Evolutionary conservation across 2,888 invertebrate genomes (phyloP).

Genomic region (Amphipoea oculea): DNA sequence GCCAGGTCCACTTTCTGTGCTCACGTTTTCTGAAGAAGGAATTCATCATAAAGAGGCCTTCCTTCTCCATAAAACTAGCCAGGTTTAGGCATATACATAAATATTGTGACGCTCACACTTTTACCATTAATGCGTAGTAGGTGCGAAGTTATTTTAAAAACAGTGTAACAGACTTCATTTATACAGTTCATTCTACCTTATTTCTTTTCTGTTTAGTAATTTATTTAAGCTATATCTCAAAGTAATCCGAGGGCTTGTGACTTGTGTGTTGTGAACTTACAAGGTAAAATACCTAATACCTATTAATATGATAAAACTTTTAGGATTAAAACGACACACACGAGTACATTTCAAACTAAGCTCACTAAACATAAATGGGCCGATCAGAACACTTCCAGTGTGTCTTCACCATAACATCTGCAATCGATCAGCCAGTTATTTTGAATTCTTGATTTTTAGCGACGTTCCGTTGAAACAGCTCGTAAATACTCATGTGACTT

Average conservation of each 20-base stretch:
- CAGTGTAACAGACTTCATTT: not conserved
- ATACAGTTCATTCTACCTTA: not conserved
- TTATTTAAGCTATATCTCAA: not conserved
- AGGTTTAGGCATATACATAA: conserved; percentile 15
- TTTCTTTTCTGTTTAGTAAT: not conserved
- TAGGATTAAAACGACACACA: not conserved
- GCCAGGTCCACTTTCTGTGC: too few relatives aligned
- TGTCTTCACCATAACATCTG: not conserved
- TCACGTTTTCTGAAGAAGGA: too few relatives aligned
- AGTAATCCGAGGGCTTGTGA: not conserved
- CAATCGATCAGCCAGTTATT: conserved; percentile 65
- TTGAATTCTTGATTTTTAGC: conserved; percentile 51
- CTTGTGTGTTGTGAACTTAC: too few relatives aligned
- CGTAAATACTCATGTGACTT: conserved; percentile 1
- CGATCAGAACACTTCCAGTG: not conserved
- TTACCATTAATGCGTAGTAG: not conserved
- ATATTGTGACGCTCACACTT: conserved; percentile 4
- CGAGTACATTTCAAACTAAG: not conserved
- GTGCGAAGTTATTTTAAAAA: not conserved
- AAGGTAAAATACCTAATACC: too few relatives aligned
- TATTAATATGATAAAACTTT: not conserved
- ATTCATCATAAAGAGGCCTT: too few relatives aligned
- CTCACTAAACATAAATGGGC: not conserved
- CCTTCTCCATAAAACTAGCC: too few relatives aligned
- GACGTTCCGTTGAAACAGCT: conserved; percentile 3